A percentile compares a stretch with the other conserved stretches of the same genome.
These are phyloP conservation scores for Arnoldichthys spilopterus DNA, from an alignment of 2,797 vertebrate genomes.

Conservation along the genomic window DNA sequence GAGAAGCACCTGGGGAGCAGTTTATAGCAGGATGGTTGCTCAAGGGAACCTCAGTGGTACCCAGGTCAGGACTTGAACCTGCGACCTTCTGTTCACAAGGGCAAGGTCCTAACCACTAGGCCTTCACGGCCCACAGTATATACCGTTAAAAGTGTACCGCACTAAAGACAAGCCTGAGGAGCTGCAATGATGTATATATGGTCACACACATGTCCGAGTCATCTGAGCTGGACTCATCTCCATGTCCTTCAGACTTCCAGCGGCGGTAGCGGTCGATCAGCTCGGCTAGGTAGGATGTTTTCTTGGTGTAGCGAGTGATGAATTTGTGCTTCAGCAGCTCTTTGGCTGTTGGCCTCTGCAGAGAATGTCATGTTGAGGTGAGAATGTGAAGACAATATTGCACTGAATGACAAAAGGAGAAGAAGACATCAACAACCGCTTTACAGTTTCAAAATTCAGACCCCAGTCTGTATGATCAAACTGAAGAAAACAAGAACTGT, in stretches of 20 bases:
- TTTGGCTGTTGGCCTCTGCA: constrained; percentile 85
- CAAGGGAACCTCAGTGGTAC: too few species aligned
- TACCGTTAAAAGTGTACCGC: background rate
- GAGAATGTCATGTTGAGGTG: background rate
- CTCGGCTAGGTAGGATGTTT: constrained; percentile 87
- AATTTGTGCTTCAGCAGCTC: constrained; percentile 89
- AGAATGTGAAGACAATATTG: too few species aligned
- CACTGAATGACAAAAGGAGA: background rate
- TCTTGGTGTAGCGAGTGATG: constrained; percentile 88
- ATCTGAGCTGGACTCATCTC: constrained; percentile 94
- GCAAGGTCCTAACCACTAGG: too few species aligned
- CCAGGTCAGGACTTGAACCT: too few species aligned
- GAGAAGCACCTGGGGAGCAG: too few species aligned
- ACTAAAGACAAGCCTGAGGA: background rate
- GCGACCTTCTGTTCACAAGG: too few species aligned
- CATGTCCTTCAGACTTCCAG: constrained; percentile 96
- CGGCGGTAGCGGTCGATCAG: constrained; percentile 94
- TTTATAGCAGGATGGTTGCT: too few species aligned
- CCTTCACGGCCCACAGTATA: too few species aligned
- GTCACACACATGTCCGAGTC: constrained; percentile 92
- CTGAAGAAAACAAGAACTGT: too few species aligned
- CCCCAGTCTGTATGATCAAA: too few species aligned
- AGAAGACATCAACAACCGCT: too few species aligned
- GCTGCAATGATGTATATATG: background rate
- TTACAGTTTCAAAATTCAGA: too few species aligned